Evolutionary conservation across 1,140 invertebrate genomes (phyloP).

Genomic region (Temnothorax curvispinosus): DNA sequence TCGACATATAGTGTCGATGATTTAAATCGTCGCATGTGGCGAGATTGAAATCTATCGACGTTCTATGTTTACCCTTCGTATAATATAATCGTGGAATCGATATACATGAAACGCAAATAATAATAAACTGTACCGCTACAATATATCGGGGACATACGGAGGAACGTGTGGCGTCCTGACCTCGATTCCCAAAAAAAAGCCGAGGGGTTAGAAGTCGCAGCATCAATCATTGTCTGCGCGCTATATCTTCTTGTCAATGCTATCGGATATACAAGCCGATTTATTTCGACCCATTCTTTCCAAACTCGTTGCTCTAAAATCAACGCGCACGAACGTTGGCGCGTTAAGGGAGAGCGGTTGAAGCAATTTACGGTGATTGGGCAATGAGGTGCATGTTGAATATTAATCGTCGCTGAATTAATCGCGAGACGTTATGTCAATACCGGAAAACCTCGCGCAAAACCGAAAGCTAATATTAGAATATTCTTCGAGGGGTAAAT

Average conservation of each 20-base stretch:
- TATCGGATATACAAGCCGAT: neutral
- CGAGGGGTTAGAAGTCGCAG: neutral
- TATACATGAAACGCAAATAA: neutral
- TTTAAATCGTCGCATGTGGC: neutral
- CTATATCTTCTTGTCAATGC: conserved; percentile 17
- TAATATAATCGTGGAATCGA: neutral
- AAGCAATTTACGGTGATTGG: neutral
- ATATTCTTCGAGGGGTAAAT: conserved; percentile 16
- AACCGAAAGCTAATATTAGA: conserved; percentile 13
- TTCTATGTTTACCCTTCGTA: neutral
- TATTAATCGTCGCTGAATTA: neutral
- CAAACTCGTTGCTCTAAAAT: neutral
- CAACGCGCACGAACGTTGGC: neutral
- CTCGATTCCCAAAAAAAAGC: conserved; percentile 30
- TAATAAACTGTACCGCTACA: neutral
- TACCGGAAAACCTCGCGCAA: neutral
- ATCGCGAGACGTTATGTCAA: neutral
- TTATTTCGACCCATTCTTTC: neutral
- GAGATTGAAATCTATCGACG: neutral
- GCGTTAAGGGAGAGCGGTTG: neutral
- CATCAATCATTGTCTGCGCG: conserved; percentile 43
- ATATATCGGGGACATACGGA: neutral
- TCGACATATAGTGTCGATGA: neutral
- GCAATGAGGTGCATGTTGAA: neutral
- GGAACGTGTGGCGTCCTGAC: neutral